A percentile compares a stretch with the other conserved stretches of the same genome.
phyloP scores from a whole-genome alignment of 2,797 vertebrate species.

The Dicrostonyx torquatus region DNA sequence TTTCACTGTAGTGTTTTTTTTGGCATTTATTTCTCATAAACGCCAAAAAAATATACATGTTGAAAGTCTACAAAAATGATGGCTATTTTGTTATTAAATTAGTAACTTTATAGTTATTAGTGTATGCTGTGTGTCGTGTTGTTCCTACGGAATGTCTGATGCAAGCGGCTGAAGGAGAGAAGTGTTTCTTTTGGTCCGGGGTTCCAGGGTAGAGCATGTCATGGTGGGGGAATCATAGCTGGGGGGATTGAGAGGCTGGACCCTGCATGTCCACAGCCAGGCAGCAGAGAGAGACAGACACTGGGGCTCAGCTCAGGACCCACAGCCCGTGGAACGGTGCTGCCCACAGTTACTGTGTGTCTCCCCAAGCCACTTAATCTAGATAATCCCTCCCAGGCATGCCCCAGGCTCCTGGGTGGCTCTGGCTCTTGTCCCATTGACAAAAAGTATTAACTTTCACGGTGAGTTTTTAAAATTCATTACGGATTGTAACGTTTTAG shows the following conservation, averaged over 20 bases:
- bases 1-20: background rate
- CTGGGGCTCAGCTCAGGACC: background rate
- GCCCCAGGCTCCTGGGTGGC: background rate
- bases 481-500: background rate
- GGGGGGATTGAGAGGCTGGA: no score
- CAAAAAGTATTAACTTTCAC: background rate
- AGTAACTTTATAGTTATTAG: background rate
- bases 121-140: background rate
- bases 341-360: no score
- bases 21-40: constrained; percentile 8
- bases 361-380: background rate
- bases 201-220: background rate
- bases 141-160: background rate
- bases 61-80: background rate
- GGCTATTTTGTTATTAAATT: background rate
- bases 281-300: background rate
- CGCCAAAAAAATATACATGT: constrained; percentile 48
- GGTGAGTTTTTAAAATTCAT: constrained; percentile 1
- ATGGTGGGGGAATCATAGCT: background rate
- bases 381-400: background rate
- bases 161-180: background rate
- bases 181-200: background rate
- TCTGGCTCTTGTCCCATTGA: background rate
- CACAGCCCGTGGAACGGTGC: background rate
- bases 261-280: no score